Percentiles rank a stretch among this genome's conserved stretches.
These are phyloP conservation scores for Venusia cambrica DNA, from an alignment of 2,888 invertebrate genomes.

Conservation along the genomic window DNA sequence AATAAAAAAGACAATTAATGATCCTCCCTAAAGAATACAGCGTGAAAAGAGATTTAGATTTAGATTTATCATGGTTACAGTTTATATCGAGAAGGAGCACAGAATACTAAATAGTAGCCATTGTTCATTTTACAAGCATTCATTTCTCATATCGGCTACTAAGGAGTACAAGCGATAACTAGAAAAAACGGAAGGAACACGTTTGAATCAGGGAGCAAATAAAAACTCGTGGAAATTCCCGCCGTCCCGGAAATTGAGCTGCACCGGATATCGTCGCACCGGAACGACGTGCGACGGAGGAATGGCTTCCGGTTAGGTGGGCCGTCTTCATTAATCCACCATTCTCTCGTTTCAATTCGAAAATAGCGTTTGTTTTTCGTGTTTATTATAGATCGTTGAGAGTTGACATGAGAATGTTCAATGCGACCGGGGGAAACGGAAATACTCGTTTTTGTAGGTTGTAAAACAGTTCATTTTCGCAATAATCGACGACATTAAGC, in stretches of 20 bases:
- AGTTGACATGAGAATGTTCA: constrained; percentile 20
- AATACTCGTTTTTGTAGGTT: no score
- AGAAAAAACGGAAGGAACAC: constrained; percentile 32
- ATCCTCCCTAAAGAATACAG: no score
- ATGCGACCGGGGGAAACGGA: constrained; percentile 5
- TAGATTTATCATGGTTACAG: no score
- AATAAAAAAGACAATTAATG: no score
- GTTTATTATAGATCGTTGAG: constrained; percentile 22
- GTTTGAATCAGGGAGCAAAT: constrained; percentile 57
- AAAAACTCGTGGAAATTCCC: constrained; percentile 62
- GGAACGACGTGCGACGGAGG: constrained; percentile 69
- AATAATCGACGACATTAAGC: no score
- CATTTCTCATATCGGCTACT: no score
- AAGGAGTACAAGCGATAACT: constrained; percentile 14
- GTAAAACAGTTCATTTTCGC: no score
- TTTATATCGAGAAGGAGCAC: no score
- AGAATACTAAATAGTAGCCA: no score
- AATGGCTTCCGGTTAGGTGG: constrained; percentile 68
- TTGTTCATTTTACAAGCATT: no score
- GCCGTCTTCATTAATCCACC: constrained; percentile 62
- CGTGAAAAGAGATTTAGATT: no score
- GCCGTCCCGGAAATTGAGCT: constrained; percentile 74
- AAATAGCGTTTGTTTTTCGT: constrained; percentile 35
- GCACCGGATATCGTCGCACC: constrained; percentile 77
- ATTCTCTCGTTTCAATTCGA: constrained; percentile 50